These are phyloP conservation scores for Thymelicus sylvestris DNA, from an alignment of 2,888 invertebrate species.

Conservation along the genomic window DNA sequence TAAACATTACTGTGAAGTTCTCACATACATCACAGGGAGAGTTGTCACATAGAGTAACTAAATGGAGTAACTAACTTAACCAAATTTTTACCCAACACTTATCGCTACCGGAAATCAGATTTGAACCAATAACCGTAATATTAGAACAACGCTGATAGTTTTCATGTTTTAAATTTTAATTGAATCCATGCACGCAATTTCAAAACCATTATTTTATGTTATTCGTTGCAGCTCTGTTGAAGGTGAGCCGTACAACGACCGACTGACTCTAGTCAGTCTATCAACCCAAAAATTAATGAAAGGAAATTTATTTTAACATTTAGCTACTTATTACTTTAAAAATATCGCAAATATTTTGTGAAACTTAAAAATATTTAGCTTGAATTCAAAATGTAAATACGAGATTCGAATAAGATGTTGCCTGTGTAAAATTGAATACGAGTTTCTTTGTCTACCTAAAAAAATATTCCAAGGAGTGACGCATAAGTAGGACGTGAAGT, in stretches of 20 bases:
- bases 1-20: not conserved
- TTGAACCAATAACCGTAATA: slow-evolving; percentile 15
- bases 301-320: too few relatives aligned
- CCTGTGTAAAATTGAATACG: too few relatives aligned
- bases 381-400: too few relatives aligned
- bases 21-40: not conserved
- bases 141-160: slow-evolving; percentile 19
- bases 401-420: too few relatives aligned
- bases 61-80: not conserved
- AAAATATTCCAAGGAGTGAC: not conserved
- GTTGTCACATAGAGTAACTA: not conserved
- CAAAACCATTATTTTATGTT: slow-evolving; percentile 2
- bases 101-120: slow-evolving; percentile 25
- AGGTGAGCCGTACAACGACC: not conserved
- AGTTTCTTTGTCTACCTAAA: too few relatives aligned
- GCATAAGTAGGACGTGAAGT: slow-evolving; percentile 6
- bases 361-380: too few relatives aligned
- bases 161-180: slow-evolving; percentile 24
- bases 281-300: too few relatives aligned
- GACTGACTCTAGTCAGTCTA: too few relatives aligned
- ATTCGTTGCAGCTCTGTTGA: not conserved
- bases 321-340: too few relatives aligned
- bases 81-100: slow-evolving; percentile 18
- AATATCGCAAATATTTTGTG: too few relatives aligned
- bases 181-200: slow-evolving; percentile 18